phyloP scores from a whole-genome alignment of 2,113 vertebrate genomes.

The Donacobius atricapilla region DNA sequence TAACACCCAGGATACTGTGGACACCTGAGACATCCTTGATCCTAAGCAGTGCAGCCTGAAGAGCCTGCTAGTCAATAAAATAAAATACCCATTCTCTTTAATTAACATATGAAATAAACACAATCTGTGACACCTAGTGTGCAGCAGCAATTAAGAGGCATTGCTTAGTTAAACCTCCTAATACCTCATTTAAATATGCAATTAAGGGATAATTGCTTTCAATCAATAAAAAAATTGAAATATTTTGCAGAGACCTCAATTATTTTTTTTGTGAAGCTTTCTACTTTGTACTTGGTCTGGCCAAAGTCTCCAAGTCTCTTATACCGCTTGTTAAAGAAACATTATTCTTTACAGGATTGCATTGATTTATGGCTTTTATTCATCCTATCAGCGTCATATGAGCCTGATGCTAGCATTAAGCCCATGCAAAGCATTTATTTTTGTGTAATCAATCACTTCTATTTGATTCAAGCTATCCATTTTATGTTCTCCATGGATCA shows the following conservation, averaged over 20 bases:
- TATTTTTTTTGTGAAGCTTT: constrained; percentile 77
- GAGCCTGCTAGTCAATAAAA: constrained; percentile 78
- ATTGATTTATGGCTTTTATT: constrained; percentile 51
- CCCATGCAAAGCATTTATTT: constrained; percentile 43
- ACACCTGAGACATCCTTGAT: constrained; percentile 74
- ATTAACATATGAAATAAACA: constrained; percentile 91
- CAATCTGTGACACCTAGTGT: constrained; percentile 86
- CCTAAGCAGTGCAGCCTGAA: constrained; percentile 74
- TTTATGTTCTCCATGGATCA: neutral
- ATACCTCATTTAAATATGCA: constrained; percentile 91
- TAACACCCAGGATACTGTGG: constrained; percentile 67
- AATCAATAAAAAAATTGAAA: constrained; percentile 89
- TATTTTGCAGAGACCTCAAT: constrained; percentile 79
- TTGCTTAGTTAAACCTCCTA: constrained; percentile 89
- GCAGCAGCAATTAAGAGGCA: constrained; percentile 87
- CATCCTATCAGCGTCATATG: constrained; percentile 30
- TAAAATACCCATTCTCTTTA: constrained; percentile 86
- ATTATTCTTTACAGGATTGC: constrained; percentile 33
- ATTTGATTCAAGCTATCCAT: constrained; percentile 13
- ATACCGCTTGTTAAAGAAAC: constrained; percentile 65
- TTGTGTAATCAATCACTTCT: constrained; percentile 30
- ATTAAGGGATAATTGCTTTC: constrained; percentile 90
- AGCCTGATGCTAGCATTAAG: constrained; percentile 5
- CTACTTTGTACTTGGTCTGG: constrained; percentile 53
- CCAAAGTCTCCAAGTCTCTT: constrained; percentile 32